A percentile compares a stretch with the other conserved stretches of the same genome.
These are phyloP conservation scores for Idaea aversata DNA, from an alignment of 2,888 invertebrate species.

Conservation along the genomic window DNA sequence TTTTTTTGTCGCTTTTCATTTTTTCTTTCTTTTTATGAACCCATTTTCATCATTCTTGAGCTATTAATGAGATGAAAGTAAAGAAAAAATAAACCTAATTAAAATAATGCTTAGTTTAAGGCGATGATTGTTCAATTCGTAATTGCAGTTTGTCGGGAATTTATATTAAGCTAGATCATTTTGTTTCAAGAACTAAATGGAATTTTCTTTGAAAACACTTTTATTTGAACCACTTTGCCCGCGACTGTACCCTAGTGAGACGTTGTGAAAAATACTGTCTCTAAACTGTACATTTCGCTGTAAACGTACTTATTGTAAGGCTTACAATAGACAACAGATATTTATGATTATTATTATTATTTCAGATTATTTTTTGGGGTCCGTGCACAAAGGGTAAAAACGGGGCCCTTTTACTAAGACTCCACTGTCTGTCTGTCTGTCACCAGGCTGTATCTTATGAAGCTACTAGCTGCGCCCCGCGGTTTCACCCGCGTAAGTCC, in stretches of 20 bases:
- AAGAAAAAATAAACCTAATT: too few species aligned
- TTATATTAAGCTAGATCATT: neutral
- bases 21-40: too few species aligned
- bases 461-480: too few species aligned
- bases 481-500: too few species aligned
- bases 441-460: too few species aligned
- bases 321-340: neutral
- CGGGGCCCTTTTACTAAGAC: too few species aligned
- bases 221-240: conserved; percentile 3
- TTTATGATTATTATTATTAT: too few species aligned
- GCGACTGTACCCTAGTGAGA: conserved; percentile 1
- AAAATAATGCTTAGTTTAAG: too few species aligned
- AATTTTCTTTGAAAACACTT: conserved; percentile 1
- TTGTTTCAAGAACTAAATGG: neutral
- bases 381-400: neutral
- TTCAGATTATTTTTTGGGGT: neutral
- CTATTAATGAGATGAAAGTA: too few species aligned
- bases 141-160: neutral
- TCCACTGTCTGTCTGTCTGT: too few species aligned
- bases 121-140: neutral
- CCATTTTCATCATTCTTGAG: too few species aligned
- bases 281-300: conserved; percentile 3
- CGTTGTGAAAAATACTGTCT: conserved; percentile 3
- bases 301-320: conserved; percentile 1
- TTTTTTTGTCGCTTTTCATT: too few species aligned